phyloP scores from a whole-genome alignment of 2,113 vertebrate species.

The Nothobranchius furzeri region DNA sequence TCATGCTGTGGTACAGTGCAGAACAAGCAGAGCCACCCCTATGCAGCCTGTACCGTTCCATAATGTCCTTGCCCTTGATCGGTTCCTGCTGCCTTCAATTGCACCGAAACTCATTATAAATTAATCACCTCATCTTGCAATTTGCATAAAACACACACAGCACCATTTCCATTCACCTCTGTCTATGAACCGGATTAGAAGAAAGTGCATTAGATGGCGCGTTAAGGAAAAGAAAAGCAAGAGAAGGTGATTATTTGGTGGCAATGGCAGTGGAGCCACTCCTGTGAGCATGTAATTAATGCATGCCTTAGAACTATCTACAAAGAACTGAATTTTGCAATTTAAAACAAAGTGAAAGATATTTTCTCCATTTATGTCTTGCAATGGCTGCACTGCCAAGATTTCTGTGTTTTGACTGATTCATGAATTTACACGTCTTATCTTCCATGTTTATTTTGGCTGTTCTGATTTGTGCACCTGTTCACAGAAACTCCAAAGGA shows the following conservation, averaged over 20 bases:
- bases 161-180: slow-evolving; percentile 69
- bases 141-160: slow-evolving; percentile 80
- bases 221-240: slow-evolving; percentile 67
- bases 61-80: slow-evolving; percentile 80
- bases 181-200: slow-evolving; percentile 68
- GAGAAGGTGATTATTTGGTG: slow-evolving; percentile 60
- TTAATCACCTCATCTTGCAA: slow-evolving; percentile 76
- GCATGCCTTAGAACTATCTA: slow-evolving; percentile 67
- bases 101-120: slow-evolving; percentile 77
- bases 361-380: slow-evolving; percentile 18
- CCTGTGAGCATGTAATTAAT: slow-evolving; percentile 75
- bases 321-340: slow-evolving; percentile 52
- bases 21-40: slow-evolving; percentile 76
- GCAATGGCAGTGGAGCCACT: slow-evolving; percentile 58
- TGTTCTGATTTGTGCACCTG: slow-evolving; percentile 43
- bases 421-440: slow-evolving; percentile 18
- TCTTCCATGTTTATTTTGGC: slow-evolving; percentile 53
- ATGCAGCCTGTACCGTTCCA: slow-evolving; percentile 72
- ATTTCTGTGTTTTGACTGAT: slow-evolving; percentile 32
- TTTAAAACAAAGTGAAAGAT: slow-evolving; percentile 45
- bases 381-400: not conserved
- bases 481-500: slow-evolving; percentile 57
- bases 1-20: slow-evolving; percentile 77
- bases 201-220: slow-evolving; percentile 77
- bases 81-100: slow-evolving; percentile 78